Percentiles rank a stretch among this genome's conserved stretches.
Evolutionary conservation across 1,140 invertebrate species (phyloP).

Genomic region (Pectinophora gossypiella): DNA sequence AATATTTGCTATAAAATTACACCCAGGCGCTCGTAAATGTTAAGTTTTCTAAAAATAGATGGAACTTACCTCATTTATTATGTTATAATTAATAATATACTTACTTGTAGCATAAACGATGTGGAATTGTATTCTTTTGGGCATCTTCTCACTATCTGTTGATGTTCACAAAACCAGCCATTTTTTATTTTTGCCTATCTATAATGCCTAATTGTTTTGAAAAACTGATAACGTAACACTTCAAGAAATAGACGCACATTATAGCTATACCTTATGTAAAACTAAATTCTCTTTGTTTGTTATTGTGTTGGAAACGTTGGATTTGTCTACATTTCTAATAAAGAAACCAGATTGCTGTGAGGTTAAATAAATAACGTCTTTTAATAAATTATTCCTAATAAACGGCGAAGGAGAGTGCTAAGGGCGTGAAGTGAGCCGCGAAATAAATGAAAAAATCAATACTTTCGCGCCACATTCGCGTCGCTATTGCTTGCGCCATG

Average conservation of each 20-base stretch:
- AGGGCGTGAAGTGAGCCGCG: constrained; percentile 14
- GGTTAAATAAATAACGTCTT: not conserved
- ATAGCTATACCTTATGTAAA: not conserved
- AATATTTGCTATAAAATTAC: too few species aligned
- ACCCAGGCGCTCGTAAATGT: too few species aligned
- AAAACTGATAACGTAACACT: not conserved
- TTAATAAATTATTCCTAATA: constrained; percentile 5
- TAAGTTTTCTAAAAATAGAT: too few species aligned
- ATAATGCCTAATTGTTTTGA: not conserved
- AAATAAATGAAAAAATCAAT: constrained; percentile 25
- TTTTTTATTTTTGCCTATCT: not conserved
- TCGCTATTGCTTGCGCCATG: too few species aligned
- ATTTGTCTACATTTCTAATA: not conserved
- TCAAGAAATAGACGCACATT: not conserved
- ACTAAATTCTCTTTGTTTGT: not conserved
- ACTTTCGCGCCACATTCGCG: constrained; percentile 19
- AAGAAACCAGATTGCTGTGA: not conserved
- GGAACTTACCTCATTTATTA: not conserved
- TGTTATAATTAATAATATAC: constrained; percentile 31
- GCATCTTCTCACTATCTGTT: constrained; percentile 61
- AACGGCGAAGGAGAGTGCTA: constrained; percentile 9
- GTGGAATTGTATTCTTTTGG: constrained; percentile 71
- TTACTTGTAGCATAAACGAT: constrained; percentile 75
- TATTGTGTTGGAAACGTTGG: too few species aligned
- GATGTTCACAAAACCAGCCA: constrained; percentile 6